Evolutionary conservation across 1,140 invertebrate genomes (phyloP).

Genomic region (Drosophila sp.): DNA sequence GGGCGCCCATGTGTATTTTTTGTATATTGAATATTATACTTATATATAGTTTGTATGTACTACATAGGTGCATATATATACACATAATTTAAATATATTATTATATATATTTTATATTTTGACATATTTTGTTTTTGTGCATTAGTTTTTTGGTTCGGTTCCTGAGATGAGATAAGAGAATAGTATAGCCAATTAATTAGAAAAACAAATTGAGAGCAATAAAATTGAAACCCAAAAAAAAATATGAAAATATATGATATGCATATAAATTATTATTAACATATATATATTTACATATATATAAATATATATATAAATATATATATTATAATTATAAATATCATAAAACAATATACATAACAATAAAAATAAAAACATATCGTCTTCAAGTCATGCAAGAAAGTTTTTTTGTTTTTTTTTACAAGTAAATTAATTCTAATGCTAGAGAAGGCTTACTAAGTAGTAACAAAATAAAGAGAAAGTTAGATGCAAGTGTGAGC

Average conservation of each 20-base stretch:
- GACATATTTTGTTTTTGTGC: slow-evolving; percentile 26
- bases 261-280: slow-evolving; percentile 31
- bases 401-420: slow-evolving; percentile 64
- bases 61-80: slow-evolving; percentile 33
- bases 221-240: slow-evolving; percentile 16
- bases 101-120: slow-evolving; percentile 25
- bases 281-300: slow-evolving; percentile 34
- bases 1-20: slow-evolving; percentile 52
- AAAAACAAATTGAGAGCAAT: slow-evolving; percentile 29
- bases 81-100: slow-evolving; percentile 12
- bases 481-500: slow-evolving; percentile 7
- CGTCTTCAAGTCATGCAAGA: slow-evolving; percentile 78
- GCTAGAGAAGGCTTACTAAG: slow-evolving; percentile 66
- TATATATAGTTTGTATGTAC: slow-evolving; percentile 41
- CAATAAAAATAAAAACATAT: slow-evolving; percentile 75
- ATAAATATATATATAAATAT: slow-evolving; percentile 39
- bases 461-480: slow-evolving; percentile 41
- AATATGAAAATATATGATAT: slow-evolving; percentile 24
- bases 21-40: slow-evolving; percentile 45
- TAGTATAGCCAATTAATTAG: slow-evolving; percentile 52
- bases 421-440: slow-evolving; percentile 66
- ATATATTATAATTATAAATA: slow-evolving; percentile 64
- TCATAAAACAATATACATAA: slow-evolving; percentile 48
- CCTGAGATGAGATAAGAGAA: slow-evolving; percentile 36
- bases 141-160: slow-evolving; percentile 43